Evolutionary conservation across 1,140 invertebrate genomes (phyloP), one percentile per base, ranked within the genome.

Genomic region (Camponotus floridanus): DNA sequence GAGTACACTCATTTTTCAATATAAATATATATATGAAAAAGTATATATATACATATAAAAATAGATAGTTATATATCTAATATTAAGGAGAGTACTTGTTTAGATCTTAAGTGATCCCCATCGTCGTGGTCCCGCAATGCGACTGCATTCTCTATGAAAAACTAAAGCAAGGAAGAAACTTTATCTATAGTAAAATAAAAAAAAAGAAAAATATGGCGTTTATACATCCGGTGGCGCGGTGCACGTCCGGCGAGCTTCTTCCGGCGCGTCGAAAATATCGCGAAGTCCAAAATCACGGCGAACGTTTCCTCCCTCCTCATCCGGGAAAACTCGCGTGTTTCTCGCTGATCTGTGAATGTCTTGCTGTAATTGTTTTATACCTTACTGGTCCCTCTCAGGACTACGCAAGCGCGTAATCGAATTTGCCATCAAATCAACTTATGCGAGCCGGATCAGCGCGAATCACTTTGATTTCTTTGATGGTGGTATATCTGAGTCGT

Each of bases 41-140:
- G 86, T 88, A 85, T 85, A 87, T 87, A 87, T 90, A 91, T 90
- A 91, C 74, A 90, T 90, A 91, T 89, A 87, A 89, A 91, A 62
- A 91, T 89, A 90, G 79, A 86, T 91, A 91, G 87, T 91, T 91
- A 87, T 90, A 91, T 91, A 88, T 71, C 61, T 88, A 92, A 92
- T 87, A 86, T 91, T 92, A 92, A 92, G 89, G 74, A 92, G 91
- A 92, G 91, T 92, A 91, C 78, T 93, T 94, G 90, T 93, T 94
- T 93, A 94, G 90, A 89, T 87, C 70, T 45, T 94, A 94, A 94
- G 92, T n/a, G 76, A 90, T 88, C 89, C 92, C 90, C 87, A 86
- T 90, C 88, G 73, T 92, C 91, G 92, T 92, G 70, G 90, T 80
- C 91, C 92, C 92, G 93, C 90, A 65, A 92, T 89, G 91, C 91